These are phyloP conservation scores for Ericerus pela DNA, from an alignment of 1,140 invertebrate genomes.

Conservation along the genomic window DNA sequence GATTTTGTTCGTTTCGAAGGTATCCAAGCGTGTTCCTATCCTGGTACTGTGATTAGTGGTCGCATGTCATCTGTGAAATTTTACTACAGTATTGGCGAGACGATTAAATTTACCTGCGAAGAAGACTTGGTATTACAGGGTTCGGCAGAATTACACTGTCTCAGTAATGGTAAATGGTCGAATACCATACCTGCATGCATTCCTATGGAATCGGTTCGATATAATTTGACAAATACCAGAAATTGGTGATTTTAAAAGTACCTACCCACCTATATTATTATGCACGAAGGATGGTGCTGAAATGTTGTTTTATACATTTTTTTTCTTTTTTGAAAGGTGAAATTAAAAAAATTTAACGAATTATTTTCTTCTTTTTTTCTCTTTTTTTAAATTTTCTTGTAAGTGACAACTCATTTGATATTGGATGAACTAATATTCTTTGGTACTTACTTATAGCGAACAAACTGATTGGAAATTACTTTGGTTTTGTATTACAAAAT, in stretches of 20 bases:
- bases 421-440: no score
- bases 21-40: conserved; percentile 68
- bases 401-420: no score
- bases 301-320: no score
- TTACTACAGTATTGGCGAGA: conserved; percentile 70
- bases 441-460: no score
- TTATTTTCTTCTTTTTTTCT: no score
- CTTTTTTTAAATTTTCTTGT: no score
- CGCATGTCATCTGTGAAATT: conserved; percentile 72
- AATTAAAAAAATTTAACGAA: no score
- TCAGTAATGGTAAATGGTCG: conserved; percentile 72
- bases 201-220: conserved; percentile 21
- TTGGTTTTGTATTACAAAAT: no score
- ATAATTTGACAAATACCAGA: neutral
- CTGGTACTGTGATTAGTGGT: conserved; percentile 65
- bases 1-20: conserved; percentile 32
- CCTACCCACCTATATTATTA: no score
- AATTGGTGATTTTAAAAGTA: neutral
- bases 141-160: conserved; percentile 54
- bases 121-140: conserved; percentile 57
- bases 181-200: conserved; percentile 58
- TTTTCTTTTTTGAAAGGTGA: no score
- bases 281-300: no score
- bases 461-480: no score
- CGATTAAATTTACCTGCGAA: conserved; percentile 68